A percentile compares a stretch with the other conserved stretches of the same genome.
phyloP scores from a whole-genome alignment of 1,140 invertebrate species.

The Acromyrmex heyeri region DNA sequence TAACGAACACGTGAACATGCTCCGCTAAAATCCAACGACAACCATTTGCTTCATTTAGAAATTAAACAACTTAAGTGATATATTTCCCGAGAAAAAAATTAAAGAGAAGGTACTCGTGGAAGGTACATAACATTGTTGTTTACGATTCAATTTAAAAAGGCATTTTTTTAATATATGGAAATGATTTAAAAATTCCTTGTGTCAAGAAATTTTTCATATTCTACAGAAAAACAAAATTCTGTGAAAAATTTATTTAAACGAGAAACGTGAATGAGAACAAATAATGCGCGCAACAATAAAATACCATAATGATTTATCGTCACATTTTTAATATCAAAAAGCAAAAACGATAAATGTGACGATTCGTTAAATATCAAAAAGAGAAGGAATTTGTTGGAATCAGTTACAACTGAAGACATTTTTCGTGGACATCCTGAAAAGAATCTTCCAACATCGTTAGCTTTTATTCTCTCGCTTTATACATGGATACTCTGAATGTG shows the following conservation, averaged over 20 bases:
- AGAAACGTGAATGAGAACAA: background rate
- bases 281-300: background rate
- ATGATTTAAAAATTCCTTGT: background rate
- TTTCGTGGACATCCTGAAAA: background rate
- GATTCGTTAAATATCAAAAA: background rate
- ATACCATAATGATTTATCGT: background rate
- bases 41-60: constrained; percentile 1
- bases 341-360: background rate
- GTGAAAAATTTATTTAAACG: background rate
- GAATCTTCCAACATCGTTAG: background rate
- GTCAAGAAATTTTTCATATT: background rate
- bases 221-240: background rate
- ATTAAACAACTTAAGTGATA: background rate
- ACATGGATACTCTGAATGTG: background rate
- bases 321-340: background rate
- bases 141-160: background rate
- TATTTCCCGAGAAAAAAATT: background rate
- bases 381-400: background rate
- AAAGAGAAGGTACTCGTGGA: background rate
- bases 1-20: constrained; percentile 27
- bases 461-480: background rate
- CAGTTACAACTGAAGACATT: background rate
- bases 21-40: constrained; percentile 21
- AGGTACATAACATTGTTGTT: background rate
- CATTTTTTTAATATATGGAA: background rate